Evolutionary conservation across 2,113 vertebrate genomes (phyloP).

Genomic region (Hymenochirus boettgeri): DNA sequence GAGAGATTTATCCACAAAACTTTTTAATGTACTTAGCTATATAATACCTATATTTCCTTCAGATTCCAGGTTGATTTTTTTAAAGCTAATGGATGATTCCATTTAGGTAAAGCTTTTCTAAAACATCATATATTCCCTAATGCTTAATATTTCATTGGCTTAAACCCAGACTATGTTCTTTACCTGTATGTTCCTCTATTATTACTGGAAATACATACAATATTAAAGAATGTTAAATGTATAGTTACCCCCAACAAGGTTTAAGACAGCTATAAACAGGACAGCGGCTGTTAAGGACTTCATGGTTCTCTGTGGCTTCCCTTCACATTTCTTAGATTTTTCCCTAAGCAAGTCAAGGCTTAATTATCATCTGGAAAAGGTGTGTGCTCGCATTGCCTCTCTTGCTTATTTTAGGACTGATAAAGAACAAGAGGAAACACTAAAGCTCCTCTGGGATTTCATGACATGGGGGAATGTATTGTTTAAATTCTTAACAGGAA

Average conservation of each 20-base stretch:
- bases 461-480: constrained; percentile 70
- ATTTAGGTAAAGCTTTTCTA: too few relatives aligned
- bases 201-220: too few relatives aligned
- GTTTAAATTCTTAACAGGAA: constrained; percentile 73
- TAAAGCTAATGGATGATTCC: too few relatives aligned
- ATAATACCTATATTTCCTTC: too few relatives aligned
- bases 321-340: constrained; percentile 43
- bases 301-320: constrained; percentile 52
- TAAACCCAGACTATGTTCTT: too few relatives aligned
- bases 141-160: too few relatives aligned
- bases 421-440: constrained; percentile 75
- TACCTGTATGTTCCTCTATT: too few relatives aligned
- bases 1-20: too few relatives aligned
- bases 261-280: constrained; percentile 48
- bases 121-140: too few relatives aligned
- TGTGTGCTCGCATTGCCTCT: constrained; percentile 57
- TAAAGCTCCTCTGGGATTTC: constrained; percentile 68
- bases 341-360: constrained; percentile 45
- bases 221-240: too few relatives aligned
- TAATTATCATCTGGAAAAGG: constrained; percentile 64
- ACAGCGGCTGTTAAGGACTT: constrained; percentile 42
- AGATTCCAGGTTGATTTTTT: too few relatives aligned
- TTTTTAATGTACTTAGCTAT: too few relatives aligned
- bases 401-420: constrained; percentile 72
- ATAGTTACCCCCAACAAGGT: constrained; percentile 46